Evolutionary conservation across 2,888 invertebrate species (phyloP), one percentile per base, ranked within the genome.

Genomic region (Oscheius myriophilus): DNA sequence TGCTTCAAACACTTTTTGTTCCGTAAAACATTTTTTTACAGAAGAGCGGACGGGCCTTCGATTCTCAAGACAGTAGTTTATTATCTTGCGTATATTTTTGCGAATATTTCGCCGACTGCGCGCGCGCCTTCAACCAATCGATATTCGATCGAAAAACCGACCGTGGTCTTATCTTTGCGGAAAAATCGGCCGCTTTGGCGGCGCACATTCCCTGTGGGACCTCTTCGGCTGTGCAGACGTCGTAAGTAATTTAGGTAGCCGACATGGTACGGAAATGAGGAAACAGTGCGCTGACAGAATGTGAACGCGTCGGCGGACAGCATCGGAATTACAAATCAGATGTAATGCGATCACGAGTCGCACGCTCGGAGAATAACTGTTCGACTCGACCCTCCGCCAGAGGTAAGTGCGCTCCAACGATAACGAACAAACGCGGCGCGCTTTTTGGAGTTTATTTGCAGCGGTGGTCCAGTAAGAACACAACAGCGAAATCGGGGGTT

Each of bases 271-370:
- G 39, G 51, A 14, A 39, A 18, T n/a, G 49, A 46, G 41, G 12
- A 53, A n/a, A 52, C 21, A 41, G 52, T 53, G 18, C 43, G 49
- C 14, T 63, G 53, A 25, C 21, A 23, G 42, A 52, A 41, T 16
- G 14, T 53, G 39, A 18, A 14, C 39, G 23, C 52, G 53, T 21
- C 26, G 26, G 53, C 25, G n/a, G n/a, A 33, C 39, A n/a, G 33
- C n/a, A 57, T 66, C 41, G 26, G 66, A 66, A 57, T 66, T 66
- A 42, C 66, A 66, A 66, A 66, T 66, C 49, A 66, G 51, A 25
- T 46, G 33, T 66, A 66, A 66, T 66, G 55, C 66, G 66, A 66
- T 66, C 66, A 66, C 51, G 57, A 45, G 46, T 39, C 16, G 14
- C 57, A 18, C 33, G 21, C 42, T n/a, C 53, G n/a, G 18, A 16